Base-by-base conservation (phyloP, 1,140 invertebrate genomes). In the Spodoptera litura region DNA sequence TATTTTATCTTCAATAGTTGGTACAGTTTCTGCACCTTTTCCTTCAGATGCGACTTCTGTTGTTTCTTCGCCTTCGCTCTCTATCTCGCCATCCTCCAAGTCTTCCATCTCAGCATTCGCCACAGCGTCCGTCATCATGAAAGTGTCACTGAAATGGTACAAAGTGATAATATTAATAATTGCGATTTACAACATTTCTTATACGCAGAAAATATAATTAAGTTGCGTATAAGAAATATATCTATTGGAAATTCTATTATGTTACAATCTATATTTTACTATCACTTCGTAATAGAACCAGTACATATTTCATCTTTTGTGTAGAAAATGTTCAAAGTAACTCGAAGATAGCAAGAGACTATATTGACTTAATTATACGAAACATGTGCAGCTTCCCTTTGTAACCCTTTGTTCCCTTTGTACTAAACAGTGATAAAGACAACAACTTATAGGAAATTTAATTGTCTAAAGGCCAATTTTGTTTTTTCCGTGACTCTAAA, bases 61-160 rank as follows among this genome's bases (percentile, higher is more conserved):
- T 27, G 78, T 88, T 80, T 95, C 95, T 78, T 96, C 95, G 10
- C 94, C 94, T 82, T 96, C 95, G 73, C 95, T 95, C 83, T 96
- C 95, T 76, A 96, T 96, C 83, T 96, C 95, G 53, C 95, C 95
- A 83, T 96, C 95, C 90, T 96, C 96, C 53, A 96, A 92, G 88
- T 96, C 95, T 79, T 95, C 95, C 13, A 89, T 95, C 78, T 95
- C 95, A 13, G 89, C 78, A 76, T 92, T 90, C 31, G 84, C 73
- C 75, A 81, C 83, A 59, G 87, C 78, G 25, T 91, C 91, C 49
- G 90, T 87, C 94, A 95, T 95, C 82, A 73, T 89, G 72, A 89
- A 84, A 35, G 82, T 81, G 68, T 87, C 85, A 86, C 93, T 94
- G 93, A 82, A 94, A 94, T 89, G 77, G 90, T 62, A 91, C 85